These are phyloP conservation scores for Acromyrmex charruanus DNA, from an alignment of 1,140 invertebrate species.

Conservation along the genomic window DNA sequence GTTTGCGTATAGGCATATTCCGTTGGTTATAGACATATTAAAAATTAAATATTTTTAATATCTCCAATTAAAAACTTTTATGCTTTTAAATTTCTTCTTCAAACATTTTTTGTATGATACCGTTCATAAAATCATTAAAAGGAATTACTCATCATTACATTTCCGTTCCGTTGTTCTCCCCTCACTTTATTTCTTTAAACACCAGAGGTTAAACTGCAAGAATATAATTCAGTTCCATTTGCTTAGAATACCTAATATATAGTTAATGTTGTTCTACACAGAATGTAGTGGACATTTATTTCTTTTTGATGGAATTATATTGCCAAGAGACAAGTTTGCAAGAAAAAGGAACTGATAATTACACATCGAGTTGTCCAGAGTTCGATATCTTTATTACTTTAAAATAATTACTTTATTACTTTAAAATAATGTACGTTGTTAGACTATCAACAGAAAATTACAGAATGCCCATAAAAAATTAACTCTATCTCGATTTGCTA, in stretches of 20 bases:
- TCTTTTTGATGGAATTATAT: background rate
- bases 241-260: constrained; percentile 13
- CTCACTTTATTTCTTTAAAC: background rate
- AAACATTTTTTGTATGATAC: background rate
- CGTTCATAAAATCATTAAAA: background rate
- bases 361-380: background rate
- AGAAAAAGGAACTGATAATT: background rate
- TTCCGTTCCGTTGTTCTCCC: background rate
- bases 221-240: background rate
- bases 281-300: background rate
- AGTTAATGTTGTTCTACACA: background rate
- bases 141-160: constrained; percentile 16
- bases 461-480: background rate
- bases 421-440: background rate
- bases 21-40: background rate
- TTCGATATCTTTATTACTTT: background rate
- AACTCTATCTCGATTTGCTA: background rate
- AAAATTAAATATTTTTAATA: background rate
- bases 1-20: background rate
- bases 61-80: background rate
- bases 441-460: constrained; percentile 4
- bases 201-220: background rate
- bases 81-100: background rate
- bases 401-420: background rate
- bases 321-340: background rate